These are phyloP conservation scores for Helostoma temminkii DNA, from an alignment of 2,797 vertebrate species.

Conservation along the genomic window DNA sequence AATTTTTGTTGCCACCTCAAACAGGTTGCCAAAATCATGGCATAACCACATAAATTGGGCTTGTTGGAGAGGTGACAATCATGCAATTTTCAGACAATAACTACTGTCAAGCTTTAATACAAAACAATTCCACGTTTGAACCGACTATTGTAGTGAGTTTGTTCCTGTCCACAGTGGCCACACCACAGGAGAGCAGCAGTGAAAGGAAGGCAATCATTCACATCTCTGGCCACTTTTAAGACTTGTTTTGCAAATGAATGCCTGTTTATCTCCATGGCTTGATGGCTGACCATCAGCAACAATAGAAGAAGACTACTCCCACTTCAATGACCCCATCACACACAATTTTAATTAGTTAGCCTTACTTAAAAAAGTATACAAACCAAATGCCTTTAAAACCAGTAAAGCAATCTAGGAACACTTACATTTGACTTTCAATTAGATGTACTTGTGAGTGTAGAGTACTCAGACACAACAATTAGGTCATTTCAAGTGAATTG, in stretches of 20 bases:
- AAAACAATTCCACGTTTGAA: not conserved
- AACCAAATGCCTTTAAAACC: no score
- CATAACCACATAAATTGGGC: no score
- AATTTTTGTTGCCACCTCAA: no score
- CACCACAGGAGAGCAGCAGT: constrained; percentile 6
- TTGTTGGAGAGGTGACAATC: no score
- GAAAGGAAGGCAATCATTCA: constrained; percentile 9
- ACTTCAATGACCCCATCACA: not conserved
- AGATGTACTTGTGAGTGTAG: no score
- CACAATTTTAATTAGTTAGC: no score
- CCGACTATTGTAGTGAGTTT: not conserved
- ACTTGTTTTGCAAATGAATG: constrained; percentile 18
- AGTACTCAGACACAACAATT: no score
- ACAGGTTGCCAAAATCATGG: no score
- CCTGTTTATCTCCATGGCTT: not conserved
- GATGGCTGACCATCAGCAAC: not conserved
- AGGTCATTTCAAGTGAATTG: no score
- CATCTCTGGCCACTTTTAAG: not conserved
- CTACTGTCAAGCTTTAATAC: not conserved
- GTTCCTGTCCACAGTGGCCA: not conserved
- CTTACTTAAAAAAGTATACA: no score
- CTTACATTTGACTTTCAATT: no score
- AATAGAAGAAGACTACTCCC: not conserved
- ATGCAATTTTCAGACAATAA: not conserved
- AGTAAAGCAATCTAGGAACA: no score